phyloP scores from a whole-genome alignment of 2,797 vertebrate genomes.

The Sebastes umbrosus region DNA sequence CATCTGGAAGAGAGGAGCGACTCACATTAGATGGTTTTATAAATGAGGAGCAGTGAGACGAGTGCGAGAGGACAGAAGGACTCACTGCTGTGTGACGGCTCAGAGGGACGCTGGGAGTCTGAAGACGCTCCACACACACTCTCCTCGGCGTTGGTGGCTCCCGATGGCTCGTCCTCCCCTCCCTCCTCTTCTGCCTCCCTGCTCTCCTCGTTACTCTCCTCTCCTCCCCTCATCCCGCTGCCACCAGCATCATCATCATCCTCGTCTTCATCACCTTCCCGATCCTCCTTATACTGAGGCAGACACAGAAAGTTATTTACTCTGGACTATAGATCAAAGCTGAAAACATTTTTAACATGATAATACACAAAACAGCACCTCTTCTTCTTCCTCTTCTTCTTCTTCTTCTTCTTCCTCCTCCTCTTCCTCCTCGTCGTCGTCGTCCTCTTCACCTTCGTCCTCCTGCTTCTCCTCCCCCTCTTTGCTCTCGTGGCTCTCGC shows the following conservation, averaged over 20 bases:
- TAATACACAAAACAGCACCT: conserved; percentile 21
- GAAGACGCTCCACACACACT: conserved; percentile 80
- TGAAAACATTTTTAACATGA: not conserved
- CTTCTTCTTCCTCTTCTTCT: conserved; percentile 35
- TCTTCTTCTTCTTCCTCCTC: conserved; percentile 9
- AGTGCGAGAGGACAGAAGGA: fast-evolving
- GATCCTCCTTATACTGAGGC: conserved; percentile 82
- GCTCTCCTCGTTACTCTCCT: conserved; percentile 91
- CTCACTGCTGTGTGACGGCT: conserved; percentile 88
- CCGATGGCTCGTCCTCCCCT: conserved; percentile 69
- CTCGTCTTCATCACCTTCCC: conserved; percentile 86
- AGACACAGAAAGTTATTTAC: not conserved
- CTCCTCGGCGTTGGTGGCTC: conserved; percentile 86
- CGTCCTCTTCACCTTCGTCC: conserved; percentile 26
- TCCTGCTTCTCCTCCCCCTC: conserved; percentile 81
- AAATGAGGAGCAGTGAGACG: not conserved
- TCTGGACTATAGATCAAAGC: not conserved
- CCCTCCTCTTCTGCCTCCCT: conserved; percentile 83
- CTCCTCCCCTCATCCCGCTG: conserved; percentile 85
- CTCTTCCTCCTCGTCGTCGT: conserved; percentile 56
- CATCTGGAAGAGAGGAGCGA: conserved; percentile 76
- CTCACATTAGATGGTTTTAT: not conserved
- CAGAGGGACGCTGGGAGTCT: conserved; percentile 86
- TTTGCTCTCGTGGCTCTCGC: conserved; percentile 90
- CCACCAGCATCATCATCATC: conserved; percentile 85